Evolutionary conservation across 1,140 invertebrate species (phyloP), one percentile per base, ranked within the genome.

Genomic region (Plutomurus gul): DNA sequence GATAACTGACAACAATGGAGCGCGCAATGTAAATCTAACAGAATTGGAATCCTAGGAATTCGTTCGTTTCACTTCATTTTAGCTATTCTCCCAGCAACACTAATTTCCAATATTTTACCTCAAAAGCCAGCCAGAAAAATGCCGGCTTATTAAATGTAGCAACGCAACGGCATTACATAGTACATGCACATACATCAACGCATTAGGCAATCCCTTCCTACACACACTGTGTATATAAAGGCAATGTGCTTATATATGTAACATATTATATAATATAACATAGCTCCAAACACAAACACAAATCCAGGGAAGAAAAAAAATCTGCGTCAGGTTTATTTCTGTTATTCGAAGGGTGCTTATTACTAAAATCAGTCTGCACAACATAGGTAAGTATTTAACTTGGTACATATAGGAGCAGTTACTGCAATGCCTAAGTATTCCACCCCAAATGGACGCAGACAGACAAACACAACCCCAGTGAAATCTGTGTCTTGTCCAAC

Each of bases 91-190:
- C n/a, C n/a, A n/a, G 56, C 4, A 33, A 65, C 56, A 65, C 40
- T 72, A 40, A 40, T 72, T 43, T 72, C 70, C 70, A 43, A 20
- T 72, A 72, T 72, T 72, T 72, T 72, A 72, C 70, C 70, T 72
- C 70, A 72, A 72, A 40, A 72, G 36, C 18, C 70, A 72, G 70
- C 36, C 2, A 72, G 70, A 72, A 20, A n/a, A 37, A 72, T 33
- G 56, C 36, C 56, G 27, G 56, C 56, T 65, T 65, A n/a, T n/a
- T n/a, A 65, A 65, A 65, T 65, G 30, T 65, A 65, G 56, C 56
- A 65, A 65, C 56, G 70, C 18, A 18, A 37, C n/a, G 16, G 20
- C 16, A 36, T 1, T 36, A 71, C 65, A 37, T 20, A 51, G 6
- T 51, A 56, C 25, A 33, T 30, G 36, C 25, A 56, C 22, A 16